Conservation (phyloP, 2,797 vertebrate species). For the Notamacropus eugenii region DNA sequence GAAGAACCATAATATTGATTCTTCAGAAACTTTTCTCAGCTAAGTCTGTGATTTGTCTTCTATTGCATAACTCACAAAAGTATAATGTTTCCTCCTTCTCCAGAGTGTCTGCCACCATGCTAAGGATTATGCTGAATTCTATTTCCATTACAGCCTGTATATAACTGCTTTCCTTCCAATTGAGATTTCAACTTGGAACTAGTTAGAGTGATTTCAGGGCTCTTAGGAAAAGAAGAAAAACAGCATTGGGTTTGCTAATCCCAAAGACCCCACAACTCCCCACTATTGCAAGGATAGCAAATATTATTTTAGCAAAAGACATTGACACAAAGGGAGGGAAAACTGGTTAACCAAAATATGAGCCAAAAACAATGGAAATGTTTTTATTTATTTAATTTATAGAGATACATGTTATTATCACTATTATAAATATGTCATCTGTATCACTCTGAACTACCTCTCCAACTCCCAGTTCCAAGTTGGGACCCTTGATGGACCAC, state of each 20-base stretch:
- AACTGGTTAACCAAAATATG: background rate
- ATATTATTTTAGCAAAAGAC: background rate
- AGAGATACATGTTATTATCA: slow-evolving; percentile 25
- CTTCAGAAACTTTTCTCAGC: slow-evolving; percentile 51
- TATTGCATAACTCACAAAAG: slow-evolving; percentile 59
- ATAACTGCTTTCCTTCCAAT: slow-evolving; percentile 52
- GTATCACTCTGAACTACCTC: background rate
- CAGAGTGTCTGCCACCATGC: slow-evolving; percentile 22
- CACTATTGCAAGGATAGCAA: background rate
- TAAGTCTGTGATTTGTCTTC: slow-evolving; percentile 51
- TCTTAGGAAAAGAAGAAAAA: slow-evolving; percentile 25
- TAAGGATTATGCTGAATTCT: slow-evolving; percentile 42
- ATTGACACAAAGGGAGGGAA: background rate
- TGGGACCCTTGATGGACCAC: background rate
- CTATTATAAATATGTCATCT: background rate
- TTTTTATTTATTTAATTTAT: slow-evolving; percentile 15
- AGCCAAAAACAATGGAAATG: background rate
- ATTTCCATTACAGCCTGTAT: slow-evolving; percentile 34
- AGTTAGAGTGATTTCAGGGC: slow-evolving; percentile 16
- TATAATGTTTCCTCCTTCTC: slow-evolving; percentile 43
- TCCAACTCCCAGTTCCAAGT: background rate
- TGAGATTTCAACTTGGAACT: slow-evolving; percentile 26
- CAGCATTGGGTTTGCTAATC: background rate
- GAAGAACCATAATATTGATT: slow-evolving; percentile 46
- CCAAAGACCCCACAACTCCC: background rate